Percentiles rank a stretch among this genome's conserved stretches.
Evolutionary conservation across 2,797 vertebrate species (phyloP).

Genomic region (Periparus ater): DNA sequence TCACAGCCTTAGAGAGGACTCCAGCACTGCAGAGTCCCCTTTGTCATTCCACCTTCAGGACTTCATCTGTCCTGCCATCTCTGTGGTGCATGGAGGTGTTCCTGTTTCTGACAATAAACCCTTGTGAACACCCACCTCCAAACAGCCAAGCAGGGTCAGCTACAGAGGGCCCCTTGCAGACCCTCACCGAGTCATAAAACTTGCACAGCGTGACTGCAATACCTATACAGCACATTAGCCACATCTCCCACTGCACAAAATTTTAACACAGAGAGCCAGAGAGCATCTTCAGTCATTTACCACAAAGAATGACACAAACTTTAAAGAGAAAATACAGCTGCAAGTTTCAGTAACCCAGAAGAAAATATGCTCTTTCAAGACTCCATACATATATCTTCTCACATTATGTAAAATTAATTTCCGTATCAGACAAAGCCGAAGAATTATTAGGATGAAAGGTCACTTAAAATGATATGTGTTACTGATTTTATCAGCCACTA

Average conservation of each 20-base stretch:
- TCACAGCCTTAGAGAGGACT: not conserved
- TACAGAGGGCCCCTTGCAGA: not conserved
- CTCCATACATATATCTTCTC: conserved; percentile 27
- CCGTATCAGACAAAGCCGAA: conserved; percentile 21
- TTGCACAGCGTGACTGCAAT: fast-evolving
- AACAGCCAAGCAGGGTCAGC: not conserved
- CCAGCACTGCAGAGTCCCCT: not conserved
- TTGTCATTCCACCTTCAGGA: not conserved
- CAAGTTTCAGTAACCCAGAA: not conserved
- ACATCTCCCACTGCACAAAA: not conserved
- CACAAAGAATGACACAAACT: not conserved
- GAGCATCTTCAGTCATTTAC: not conserved
- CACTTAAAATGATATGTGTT: conserved; percentile 38
- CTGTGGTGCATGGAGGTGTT: not conserved
- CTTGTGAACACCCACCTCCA: not conserved
- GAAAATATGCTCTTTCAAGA: conserved; percentile 21
- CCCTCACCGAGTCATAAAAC: not conserved
- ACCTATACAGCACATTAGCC: not conserved
- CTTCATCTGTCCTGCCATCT: not conserved
- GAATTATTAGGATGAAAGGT: conserved; percentile 33
- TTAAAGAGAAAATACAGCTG: not conserved
- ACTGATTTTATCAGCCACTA: conserved; percentile 29
- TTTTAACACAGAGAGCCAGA: not conserved
- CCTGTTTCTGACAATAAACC: not conserved
- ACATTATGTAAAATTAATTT: conserved; percentile 59